These are phyloP conservation scores for Elmis aenea DNA, from an alignment of 2,888 invertebrate genomes.

Conservation along the genomic window DNA sequence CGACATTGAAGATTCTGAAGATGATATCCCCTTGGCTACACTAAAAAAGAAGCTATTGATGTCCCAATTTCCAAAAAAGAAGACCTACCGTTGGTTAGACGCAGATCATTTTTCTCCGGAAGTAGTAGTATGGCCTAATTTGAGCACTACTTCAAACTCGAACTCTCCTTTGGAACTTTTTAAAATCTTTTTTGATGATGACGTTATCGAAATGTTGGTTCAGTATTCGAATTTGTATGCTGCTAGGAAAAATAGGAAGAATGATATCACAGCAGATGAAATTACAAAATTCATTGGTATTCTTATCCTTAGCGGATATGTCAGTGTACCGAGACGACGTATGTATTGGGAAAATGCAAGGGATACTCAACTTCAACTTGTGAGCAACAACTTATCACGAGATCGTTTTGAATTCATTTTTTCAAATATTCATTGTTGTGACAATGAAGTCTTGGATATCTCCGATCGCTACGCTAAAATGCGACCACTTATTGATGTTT, in stretches of 20 bases:
- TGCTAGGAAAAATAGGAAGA: conserved; percentile 10
- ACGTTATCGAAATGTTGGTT: conserved; percentile 17
- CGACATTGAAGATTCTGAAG: too few relatives aligned
- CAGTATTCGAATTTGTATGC: conserved; percentile 16
- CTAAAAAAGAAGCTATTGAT: too few relatives aligned
- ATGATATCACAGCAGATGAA: conserved; percentile 10
- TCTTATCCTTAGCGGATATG: conserved; percentile 28
- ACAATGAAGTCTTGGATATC: conserved; percentile 24
- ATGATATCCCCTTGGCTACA: too few relatives aligned
- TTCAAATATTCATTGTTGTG: conserved; percentile 28
- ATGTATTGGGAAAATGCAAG: conserved; percentile 29
- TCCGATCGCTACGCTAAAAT: conserved; percentile 28
- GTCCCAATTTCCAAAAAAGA: too few relatives aligned
- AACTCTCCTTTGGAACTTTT: too few relatives aligned
- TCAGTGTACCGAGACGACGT: conserved; percentile 22
- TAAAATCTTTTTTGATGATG: too few relatives aligned
- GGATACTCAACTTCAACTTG: conserved; percentile 25
- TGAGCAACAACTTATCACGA: conserved; percentile 26
- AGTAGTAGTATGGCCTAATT: too few relatives aligned
- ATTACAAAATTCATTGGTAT: conserved; percentile 21
- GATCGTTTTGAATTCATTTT: conserved; percentile 29
- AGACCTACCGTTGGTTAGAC: too few relatives aligned
- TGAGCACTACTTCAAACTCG: too few relatives aligned
- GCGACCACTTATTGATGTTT: conserved; percentile 22
- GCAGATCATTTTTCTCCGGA: too few relatives aligned